Base-by-base conservation (phyloP, 2,888 invertebrate genomes). In the Embidobia sp. region DNA sequence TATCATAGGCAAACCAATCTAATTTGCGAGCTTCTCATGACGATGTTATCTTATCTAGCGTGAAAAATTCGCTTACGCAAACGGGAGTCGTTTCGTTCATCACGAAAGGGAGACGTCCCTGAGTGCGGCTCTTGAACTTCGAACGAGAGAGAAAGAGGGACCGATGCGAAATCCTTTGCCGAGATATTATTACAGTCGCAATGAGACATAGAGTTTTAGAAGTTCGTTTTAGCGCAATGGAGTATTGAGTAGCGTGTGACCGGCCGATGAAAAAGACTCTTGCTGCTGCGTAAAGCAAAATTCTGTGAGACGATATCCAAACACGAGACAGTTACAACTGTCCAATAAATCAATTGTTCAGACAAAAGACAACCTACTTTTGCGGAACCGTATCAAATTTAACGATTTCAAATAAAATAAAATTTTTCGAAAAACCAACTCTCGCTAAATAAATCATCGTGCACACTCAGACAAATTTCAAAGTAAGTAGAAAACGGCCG, bases 51-150 rank as follows among this genome's bases (percentile, higher is more conserved):
- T 87, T 86, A 87, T 87, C 86, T 85, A 81, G 83, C 81, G 81
- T 82, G 86, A 87, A 87, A 83, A 86, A 87, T 87, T 85, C 84
- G 87, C 87, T 86, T 86, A 85, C 85, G 83, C 81, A 78, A 79
- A 79, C 74, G 61, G 77, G 72, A 67, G 80, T 77, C 80, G 70
- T 67, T 77, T 79, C 79, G 78, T 76, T 79, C 78, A 81, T 77
- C 78, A 78, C 77, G 81, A 80, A 80, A 69, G 78, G 82, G 67
- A 77, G 70, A 82, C 80, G 86, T 87, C 88, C 89, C 88, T 89
- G 88, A 88, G 82, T 83, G 83, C 82, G 89, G 87, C 88, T 89
- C 89, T 88, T 89, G 89, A 89, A 89, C 89, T 88, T 88, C 82
- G 74, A 73, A 78, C 78, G 76, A 72, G 81, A 67, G 79, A 75